These are phyloP conservation scores for Pseudochirops corinnae DNA, from an alignment of 2,797 vertebrate genomes.

Conservation along the genomic window DNA sequence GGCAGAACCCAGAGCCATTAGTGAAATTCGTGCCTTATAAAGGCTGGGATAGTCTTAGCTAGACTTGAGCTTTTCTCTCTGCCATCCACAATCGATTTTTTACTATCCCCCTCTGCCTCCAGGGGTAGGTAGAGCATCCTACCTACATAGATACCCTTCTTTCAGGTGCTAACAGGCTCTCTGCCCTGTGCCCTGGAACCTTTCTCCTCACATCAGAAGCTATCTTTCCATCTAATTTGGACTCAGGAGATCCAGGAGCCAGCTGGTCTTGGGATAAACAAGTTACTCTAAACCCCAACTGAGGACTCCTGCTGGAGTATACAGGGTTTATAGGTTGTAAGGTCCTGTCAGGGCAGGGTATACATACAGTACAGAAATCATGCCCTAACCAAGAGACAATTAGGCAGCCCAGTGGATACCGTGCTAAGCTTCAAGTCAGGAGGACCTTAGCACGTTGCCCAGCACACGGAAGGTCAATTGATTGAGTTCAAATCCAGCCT, in stretches of 20 bases:
- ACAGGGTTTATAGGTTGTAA: background rate
- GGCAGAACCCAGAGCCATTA: background rate
- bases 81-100: background rate
- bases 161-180: background rate
- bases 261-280: background rate
- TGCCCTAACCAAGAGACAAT: background rate
- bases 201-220: constrained; percentile 14
- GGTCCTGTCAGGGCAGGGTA: background rate
- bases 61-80: constrained; percentile 17
- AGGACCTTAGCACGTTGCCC: background rate
- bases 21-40: background rate
- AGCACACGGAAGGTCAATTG: background rate
- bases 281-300: constrained; percentile 26
- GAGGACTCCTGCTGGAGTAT: background rate
- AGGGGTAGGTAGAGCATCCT: background rate
- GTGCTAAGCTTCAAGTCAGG: background rate
- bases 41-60: background rate
- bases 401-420: background rate
- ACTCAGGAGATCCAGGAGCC: background rate
- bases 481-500: background rate
- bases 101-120: constrained; percentile 27
- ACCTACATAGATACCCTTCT: background rate
- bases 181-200: background rate
- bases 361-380: background rate
- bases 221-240: background rate